Evolutionary conservation across 2,797 vertebrate genomes (phyloP), one percentile per base, ranked within the genome.

Genomic region (Argentina silus): DNA sequence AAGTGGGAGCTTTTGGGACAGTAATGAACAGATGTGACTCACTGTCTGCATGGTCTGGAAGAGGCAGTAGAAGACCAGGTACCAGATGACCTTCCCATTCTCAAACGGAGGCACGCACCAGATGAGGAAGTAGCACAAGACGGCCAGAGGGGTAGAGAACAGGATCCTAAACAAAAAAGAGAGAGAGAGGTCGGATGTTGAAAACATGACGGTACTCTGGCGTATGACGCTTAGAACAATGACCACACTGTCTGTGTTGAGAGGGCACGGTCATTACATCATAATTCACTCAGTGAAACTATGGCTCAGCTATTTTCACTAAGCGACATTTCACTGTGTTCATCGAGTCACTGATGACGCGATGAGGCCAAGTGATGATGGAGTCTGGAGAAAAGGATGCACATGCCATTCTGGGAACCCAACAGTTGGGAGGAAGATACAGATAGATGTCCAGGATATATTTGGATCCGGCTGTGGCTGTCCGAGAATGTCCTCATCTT

Each of bases 11-110:
- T 36, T 36, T 36, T 36, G 27, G 27, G 27, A 36, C 27, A 4
- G 27, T 36, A 4, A 36, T 36, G 27, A 36, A 36, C 4, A n/a
- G 61, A 60, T 8, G 7, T 36, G 63, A 93, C 98, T 97, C 83
- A 99, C 98, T 56, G 98, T 99, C 75, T 98, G 96, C 0, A 99
- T 93, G 0, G 93, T 94, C 92, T 99, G 96, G 93, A 99, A 99
- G 83, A 95, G 69, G 92, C 98, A 99, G 91, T 99, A 99, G 94
- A 98, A 99, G 81, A 97, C 62, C 9, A 99, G 94, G 86, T 98
- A 98, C 97, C 97, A 99, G 83, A 96, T 74, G 79, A 96, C 81
- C 83, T 96, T 97, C 36, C 93, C 92, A 0, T 87, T 70, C 50
- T 95, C 93, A 75, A 97, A 92, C 75, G 95, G 93, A 0, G 98